Base-by-base conservation (phyloP, 2,888 invertebrate genomes). In the Therioaphis trifolii region DNA sequence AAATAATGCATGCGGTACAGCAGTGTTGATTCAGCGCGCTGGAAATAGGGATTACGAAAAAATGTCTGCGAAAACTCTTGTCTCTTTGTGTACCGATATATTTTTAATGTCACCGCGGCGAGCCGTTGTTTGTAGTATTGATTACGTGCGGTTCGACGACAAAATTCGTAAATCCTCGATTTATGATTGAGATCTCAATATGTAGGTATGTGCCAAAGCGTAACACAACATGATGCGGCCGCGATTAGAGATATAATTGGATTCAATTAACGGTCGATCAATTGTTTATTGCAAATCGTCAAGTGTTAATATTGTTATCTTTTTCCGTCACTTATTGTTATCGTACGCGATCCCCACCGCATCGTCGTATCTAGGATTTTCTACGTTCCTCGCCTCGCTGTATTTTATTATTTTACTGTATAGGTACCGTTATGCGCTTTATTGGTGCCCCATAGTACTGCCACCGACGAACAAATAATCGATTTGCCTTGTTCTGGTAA, bases 381-480 rank as follows among this genome's bases (percentile, higher is more conserved):
- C 49, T 18, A 49, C 15, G 15, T 49, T 3, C 18, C 15, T 49
- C 15, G 49, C 15, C 49, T 7, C 49, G 7, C 18, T 5, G 49
- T 49, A 2, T 49, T 18, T 18, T 49, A 18, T 5, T 3, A 18
- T 49, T n/a, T n/a, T n/a, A n/a, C n/a, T n/a, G n/a, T n/a, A n/a
- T n/a, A n/a, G n/a, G n/a, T n/a, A n/a, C n/a, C n/a, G n/a, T n/a
- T n/a, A n/a, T n/a, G n/a, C n/a, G n/a, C n/a, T n/a, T n/a, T n/a
- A n/a, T n/a, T n/a, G n/a, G n/a, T n/a, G n/a, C n/a, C n/a, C n/a
- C n/a, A n/a, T n/a, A n/a, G n/a, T n/a, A n/a, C n/a, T n/a, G n/a
- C n/a, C n/a, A n/a, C n/a, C n/a, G n/a, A n/a, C 24, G 18, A 24
- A 7, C 7, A 75, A 43, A 61, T 75, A 43, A 75, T 61, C 58